Evolutionary conservation across 2,113 vertebrate genomes (phyloP).

Genomic region (Daphoenositta chrysoptera): DNA sequence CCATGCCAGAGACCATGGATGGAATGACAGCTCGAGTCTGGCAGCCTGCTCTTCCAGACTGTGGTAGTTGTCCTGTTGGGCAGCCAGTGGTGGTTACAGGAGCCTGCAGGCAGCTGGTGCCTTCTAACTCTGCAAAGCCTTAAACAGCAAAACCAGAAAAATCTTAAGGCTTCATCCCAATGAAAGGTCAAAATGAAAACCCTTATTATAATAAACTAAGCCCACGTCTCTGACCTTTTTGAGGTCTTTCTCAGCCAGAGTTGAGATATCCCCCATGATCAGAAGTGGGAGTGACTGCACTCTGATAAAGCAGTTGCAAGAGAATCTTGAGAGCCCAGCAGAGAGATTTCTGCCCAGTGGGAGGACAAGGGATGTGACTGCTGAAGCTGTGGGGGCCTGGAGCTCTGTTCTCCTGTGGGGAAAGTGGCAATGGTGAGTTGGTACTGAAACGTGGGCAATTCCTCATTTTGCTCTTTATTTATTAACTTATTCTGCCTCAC

Average conservation of each 20-base stretch:
- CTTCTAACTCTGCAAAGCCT: not conserved
- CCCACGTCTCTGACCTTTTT: not conserved
- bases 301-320: not conserved
- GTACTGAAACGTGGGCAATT: not conserved
- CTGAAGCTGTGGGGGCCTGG: not conserved
- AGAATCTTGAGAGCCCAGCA: not conserved
- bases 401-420: not conserved
- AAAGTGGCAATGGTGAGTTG: not conserved
- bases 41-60: not conserved
- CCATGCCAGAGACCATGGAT: not conserved
- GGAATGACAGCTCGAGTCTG: not conserved
- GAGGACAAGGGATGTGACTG: not conserved
- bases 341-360: rapidly evolving
- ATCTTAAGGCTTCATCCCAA: not conserved
- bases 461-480: not conserved
- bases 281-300: not conserved
- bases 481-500: not conserved
- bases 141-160: not conserved
- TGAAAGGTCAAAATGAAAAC: not conserved
- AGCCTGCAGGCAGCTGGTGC: not conserved
- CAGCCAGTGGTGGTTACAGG: not conserved
- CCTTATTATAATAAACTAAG: not conserved
- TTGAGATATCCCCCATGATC: not conserved
- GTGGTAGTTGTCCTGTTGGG: not conserved
- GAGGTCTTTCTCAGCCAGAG: not conserved